Percentiles rank a stretch among this genome's conserved stretches.
These are phyloP conservation scores for Corydoras maculifer DNA, from an alignment of 2,113 vertebrate genomes.

Conservation along the genomic window DNA sequence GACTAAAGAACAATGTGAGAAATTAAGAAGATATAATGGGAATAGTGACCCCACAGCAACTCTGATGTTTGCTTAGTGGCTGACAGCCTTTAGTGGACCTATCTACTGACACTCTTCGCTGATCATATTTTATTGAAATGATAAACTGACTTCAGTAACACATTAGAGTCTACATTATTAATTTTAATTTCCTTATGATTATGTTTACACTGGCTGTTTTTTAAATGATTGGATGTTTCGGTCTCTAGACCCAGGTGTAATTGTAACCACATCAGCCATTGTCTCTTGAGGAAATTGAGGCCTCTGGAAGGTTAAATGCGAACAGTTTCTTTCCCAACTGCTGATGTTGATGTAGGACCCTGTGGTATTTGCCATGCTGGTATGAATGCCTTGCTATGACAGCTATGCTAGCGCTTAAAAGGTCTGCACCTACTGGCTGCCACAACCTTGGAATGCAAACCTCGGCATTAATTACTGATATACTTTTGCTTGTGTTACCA, in stretches of 20 bases:
- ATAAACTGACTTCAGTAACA: conserved; percentile 56
- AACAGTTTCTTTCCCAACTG: conserved; percentile 43
- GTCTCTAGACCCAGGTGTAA: conserved; percentile 33
- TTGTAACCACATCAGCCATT: conserved; percentile 21
- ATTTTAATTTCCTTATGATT: conserved; percentile 55
- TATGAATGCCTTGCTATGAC: conserved; percentile 32
- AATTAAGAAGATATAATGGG: conserved; percentile 6
- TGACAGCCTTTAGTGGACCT: not conserved
- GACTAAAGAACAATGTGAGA: too few species aligned
- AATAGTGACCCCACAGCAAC: conserved; percentile 31
- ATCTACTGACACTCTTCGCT: conserved; percentile 40
- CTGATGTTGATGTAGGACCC: conserved; percentile 36
- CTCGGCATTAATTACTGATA: conserved; percentile 54
- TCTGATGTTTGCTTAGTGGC: conserved; percentile 38
- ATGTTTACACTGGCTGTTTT: conserved; percentile 45
- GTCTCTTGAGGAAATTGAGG: conserved; percentile 24
- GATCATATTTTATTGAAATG: conserved; percentile 59
- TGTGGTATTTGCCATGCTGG: conserved; percentile 44
- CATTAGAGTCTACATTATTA: conserved; percentile 63
- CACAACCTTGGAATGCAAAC: conserved; percentile 51
- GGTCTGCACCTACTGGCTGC: conserved; percentile 46
- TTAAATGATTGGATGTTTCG: conserved; percentile 42
- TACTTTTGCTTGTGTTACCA: conserved; percentile 27
- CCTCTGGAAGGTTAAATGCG: conserved; percentile 38
- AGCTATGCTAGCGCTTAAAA: conserved; percentile 44